These are phyloP conservation scores for Ommatoiulus sabulosus DNA, from an alignment of 2,888 invertebrate species.

Conservation along the genomic window DNA sequence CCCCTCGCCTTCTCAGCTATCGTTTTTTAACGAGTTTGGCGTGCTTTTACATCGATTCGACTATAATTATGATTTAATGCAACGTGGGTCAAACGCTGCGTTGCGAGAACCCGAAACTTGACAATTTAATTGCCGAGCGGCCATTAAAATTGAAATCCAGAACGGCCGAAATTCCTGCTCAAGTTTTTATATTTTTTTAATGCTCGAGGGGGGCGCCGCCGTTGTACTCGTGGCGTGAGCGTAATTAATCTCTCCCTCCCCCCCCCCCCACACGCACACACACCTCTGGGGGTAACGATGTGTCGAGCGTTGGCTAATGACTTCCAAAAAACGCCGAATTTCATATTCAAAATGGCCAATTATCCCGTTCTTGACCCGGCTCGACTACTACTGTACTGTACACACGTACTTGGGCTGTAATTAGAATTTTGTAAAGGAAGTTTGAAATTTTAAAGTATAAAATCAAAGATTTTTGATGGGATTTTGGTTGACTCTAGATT, in stretches of 20 bases:
- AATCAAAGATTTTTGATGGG: too few species aligned
- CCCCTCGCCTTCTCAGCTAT: neutral
- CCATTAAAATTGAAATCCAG: slow-evolving; percentile 1
- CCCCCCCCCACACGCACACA: too few species aligned
- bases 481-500: too few species aligned
- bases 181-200: neutral
- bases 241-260: neutral
- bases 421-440: too few species aligned
- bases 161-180: neutral
- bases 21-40: neutral
- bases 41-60: neutral
- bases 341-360: too few species aligned
- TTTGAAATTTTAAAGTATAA: too few species aligned
- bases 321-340: too few species aligned
- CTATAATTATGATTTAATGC: slow-evolving; percentile 1
- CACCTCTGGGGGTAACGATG: neutral
- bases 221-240: neutral
- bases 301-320: neutral
- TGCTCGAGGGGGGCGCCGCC: neutral
- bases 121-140: neutral
- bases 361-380: too few species aligned
- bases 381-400: too few species aligned
- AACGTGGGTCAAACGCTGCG: neutral
- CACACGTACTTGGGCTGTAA: too few species aligned
- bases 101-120: neutral